Evolutionary conservation across 2,113 vertebrate genomes (phyloP).

Genomic region (Megatriorchis doriae): DNA sequence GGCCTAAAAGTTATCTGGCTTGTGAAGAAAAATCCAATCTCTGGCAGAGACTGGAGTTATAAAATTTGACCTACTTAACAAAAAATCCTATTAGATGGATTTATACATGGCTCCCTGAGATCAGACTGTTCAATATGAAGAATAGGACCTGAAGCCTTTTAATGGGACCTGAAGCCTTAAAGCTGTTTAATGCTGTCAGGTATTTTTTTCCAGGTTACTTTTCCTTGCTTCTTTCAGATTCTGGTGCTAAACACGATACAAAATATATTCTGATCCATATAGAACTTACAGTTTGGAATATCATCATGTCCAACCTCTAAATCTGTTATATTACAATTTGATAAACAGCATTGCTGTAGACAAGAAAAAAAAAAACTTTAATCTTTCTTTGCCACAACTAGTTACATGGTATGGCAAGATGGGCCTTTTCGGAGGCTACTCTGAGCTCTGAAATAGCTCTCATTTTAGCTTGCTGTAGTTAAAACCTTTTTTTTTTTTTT

Average conservation of each 20-base stretch:
- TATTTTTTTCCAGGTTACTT: slow-evolving; percentile 8
- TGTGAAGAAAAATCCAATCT: slow-evolving; percentile 22
- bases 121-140: not conserved
- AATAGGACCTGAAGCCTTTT: not conserved
- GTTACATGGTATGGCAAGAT: not conserved
- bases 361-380: not conserved
- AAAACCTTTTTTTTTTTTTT: not conserved
- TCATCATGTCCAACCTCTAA: not conserved
- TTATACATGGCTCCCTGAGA: slow-evolving; percentile 1
- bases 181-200: not conserved
- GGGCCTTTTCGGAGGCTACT: not conserved
- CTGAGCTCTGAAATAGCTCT: not conserved
- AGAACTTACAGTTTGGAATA: not conserved
- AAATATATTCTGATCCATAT: not conserved
- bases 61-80: slow-evolving; percentile 57
- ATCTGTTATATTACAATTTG: not conserved
- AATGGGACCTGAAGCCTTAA: not conserved
- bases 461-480: not conserved
- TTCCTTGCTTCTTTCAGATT: not conserved
- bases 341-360: not conserved
- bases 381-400: not conserved
- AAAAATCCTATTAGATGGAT: slow-evolving; percentile 59
- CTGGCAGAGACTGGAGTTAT: not conserved
- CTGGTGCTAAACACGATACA: not conserved
- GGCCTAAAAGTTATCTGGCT: not conserved